phyloP scores from a whole-genome alignment of 2,888 invertebrate species.

The Luffia ferchaultella region DNA sequence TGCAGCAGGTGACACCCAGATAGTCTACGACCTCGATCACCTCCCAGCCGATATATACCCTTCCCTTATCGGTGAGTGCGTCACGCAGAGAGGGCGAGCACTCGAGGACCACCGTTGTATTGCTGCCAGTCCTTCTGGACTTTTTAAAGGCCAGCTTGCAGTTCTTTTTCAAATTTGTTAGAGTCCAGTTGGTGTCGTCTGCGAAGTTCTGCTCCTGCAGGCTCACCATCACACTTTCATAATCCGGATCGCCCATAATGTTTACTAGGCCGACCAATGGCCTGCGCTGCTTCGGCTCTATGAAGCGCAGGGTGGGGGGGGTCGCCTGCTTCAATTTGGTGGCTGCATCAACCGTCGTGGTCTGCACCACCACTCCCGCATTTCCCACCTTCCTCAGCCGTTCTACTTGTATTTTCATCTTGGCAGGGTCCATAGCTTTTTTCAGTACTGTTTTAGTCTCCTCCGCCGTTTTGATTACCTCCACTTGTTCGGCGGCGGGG shows the following conservation, averaged over 20 bases:
- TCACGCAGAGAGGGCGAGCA: constrained; percentile 7
- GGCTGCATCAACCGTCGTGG: not conserved
- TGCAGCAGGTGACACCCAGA: constrained; percentile 15
- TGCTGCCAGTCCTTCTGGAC: not conserved
- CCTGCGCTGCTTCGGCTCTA: not conserved
- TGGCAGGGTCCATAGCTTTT: not conserved
- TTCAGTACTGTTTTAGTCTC: not conserved
- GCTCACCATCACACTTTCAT: not conserved
- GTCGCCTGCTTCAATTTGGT: not conserved
- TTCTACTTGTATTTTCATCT: not conserved
- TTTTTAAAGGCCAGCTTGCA: constrained; percentile 2
- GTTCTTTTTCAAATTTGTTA: not conserved
- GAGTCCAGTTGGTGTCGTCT: constrained; percentile 4
- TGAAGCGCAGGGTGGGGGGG: not conserved
- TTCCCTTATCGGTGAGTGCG: not conserved
- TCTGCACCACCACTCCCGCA: not conserved
- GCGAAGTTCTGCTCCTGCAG: constrained; percentile 6
- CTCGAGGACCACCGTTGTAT: constrained; percentile 10
- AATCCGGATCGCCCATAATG: not conserved
- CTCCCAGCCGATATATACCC: constrained; percentile 16
- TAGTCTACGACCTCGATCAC: constrained; percentile 8
- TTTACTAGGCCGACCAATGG: not conserved
- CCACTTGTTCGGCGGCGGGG: not conserved
- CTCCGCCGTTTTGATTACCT: not conserved
- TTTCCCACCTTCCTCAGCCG: not conserved